phyloP scores from a whole-genome alignment of 2,797 vertebrate species.

The Pempheris klunzingeri region DNA sequence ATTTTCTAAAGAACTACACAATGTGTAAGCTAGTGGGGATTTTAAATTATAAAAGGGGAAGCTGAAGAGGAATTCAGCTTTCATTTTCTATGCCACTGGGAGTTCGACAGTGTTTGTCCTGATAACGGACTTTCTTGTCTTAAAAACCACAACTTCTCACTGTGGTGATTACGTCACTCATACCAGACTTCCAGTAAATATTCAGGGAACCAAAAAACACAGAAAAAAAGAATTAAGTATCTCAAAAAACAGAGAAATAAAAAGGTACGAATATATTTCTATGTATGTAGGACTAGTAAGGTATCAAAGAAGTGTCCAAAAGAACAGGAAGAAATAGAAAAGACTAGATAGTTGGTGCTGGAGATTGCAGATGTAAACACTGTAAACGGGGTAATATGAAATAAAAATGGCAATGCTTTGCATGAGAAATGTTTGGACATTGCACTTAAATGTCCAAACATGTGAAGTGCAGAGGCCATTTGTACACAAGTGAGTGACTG shows the following conservation, averaged over 20 bases:
- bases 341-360: too few species aligned
- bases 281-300: not conserved
- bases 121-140: not conserved
- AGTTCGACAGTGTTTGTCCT: not conserved
- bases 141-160: conserved; percentile 18
- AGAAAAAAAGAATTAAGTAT: not conserved
- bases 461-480: too few species aligned
- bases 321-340: not conserved
- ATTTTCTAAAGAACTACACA: not conserved
- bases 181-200: not conserved
- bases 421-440: not conserved
- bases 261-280: not conserved
- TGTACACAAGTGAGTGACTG: too few species aligned
- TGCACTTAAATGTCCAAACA: too few species aligned
- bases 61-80: not conserved
- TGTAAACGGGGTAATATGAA: not conserved
- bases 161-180: not conserved
- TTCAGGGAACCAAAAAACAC: not conserved
- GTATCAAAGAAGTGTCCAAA: not conserved
- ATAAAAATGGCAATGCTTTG: not conserved
- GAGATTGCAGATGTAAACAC: not conserved
- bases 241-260: not conserved
- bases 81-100: not conserved
- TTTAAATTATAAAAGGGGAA: not conserved
- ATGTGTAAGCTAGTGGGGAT: not conserved